Conservation (phyloP, 30 jellyfish, hydroid and myxozoan species). For the Cassiopea andromeda region DNA sequence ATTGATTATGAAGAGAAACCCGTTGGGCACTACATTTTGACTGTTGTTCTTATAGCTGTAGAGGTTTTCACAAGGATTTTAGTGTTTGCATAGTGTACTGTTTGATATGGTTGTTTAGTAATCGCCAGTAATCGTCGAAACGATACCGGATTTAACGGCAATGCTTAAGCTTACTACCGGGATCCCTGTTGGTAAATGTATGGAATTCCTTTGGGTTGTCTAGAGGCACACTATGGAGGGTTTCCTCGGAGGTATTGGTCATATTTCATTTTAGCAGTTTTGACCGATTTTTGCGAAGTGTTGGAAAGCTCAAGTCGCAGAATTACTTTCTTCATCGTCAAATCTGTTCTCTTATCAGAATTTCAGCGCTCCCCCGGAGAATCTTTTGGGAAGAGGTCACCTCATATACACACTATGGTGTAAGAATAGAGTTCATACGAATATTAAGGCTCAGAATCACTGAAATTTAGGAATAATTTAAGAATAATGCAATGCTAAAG, state of each 20-base stretch:
- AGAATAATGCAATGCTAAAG: no score
- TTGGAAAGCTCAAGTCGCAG: neutral
- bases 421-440: no score
- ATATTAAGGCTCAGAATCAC: no score
- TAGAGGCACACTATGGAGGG: neutral
- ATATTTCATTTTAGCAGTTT: no score
- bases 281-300: no score
- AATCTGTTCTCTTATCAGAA: no score
- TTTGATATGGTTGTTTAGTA: conserved; percentile 16
- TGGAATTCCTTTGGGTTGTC: neutral
- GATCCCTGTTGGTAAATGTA: neutral
- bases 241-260: neutral
- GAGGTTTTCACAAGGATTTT: conserved; percentile 43
- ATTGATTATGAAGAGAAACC: neutral
- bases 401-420: no score
- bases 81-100: neutral
- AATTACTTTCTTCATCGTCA: no score
- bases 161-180: neutral
- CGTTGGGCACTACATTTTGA: neutral
- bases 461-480: no score
- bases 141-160: neutral
- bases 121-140: conserved; percentile 17
- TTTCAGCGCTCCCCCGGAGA: no score
- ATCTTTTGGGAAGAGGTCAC: no score
- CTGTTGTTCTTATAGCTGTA: conserved; percentile 36